Base-by-base conservation (phyloP, 2,113 vertebrate species). In the Aegypius monachus region DNA sequence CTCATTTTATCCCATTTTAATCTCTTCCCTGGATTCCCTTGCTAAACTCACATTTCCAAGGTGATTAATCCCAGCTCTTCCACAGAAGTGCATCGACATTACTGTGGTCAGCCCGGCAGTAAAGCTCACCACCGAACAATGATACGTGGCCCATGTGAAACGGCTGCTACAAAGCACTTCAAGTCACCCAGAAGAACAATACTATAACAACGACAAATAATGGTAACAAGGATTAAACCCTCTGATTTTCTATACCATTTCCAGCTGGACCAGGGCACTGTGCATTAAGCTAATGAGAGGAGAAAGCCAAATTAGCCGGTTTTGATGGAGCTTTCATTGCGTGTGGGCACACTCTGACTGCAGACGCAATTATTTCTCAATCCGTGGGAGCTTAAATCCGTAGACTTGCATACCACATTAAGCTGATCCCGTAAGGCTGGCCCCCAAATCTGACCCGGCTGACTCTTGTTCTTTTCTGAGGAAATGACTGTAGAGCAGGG, bases 201-300 rank as follows among this genome's bases (percentile, higher is more conserved):
- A 31, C 31, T n/a, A 16, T 38, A 58, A 91, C 89, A 73, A n/a
- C 0, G 1, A 45, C 22, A 88, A 94, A 77, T 56, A 73, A 80
- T 8, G 21, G 40, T 73, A 88, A 61, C 0, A 0, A 68, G 32
- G 36, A 84, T 75, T 85, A 92, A 88, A 63, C 15, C 8, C 31
- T 45, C 38, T 55, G 13, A 67, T 81, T 96, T 93, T 80, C 62
- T 65, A 63, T 71, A 32, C 29, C 0, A 0, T 59, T 94, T 88
- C 45, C 72, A 94, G 48, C 34, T 81, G 84, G 47, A 84, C 77
- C 50, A 38, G 55, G 34, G 45, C 40, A 52, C 63, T 80, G 40
- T 68, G 48, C 83, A 73, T 89, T 89, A 94, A 94, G 53, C 26
- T 88, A 92, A 94, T 83, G 89, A 92, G 71, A 77, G 38, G 15